Conservation (phyloP, 2,888 invertebrate species). For the Oligia fasciuncula region DNA sequence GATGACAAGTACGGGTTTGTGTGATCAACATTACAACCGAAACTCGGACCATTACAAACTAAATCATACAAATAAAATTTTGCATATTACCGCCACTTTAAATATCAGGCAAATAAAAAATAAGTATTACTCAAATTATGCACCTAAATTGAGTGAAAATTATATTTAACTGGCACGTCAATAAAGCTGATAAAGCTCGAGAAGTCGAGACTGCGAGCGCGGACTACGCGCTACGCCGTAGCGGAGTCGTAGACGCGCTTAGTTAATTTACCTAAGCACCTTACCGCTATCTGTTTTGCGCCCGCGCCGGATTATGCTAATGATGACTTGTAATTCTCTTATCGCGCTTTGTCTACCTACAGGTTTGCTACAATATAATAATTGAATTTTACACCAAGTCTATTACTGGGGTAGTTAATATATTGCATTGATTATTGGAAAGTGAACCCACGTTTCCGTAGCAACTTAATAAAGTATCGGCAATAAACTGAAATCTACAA, state of each 20-base stretch:
- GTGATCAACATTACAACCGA: neutral
- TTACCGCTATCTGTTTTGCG: conserved; percentile 88
- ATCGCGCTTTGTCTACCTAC: conserved; percentile 85
- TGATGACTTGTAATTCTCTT: conserved; percentile 85
- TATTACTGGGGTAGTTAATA: conserved; percentile 28
- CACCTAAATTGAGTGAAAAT: conserved; percentile 47
- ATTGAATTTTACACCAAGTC: conserved; percentile 59
- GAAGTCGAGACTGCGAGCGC: conserved; percentile 58
- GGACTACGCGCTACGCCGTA: conserved; percentile 70
- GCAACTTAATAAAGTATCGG: conserved; percentile 69
- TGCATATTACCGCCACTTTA: neutral
- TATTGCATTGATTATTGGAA: conserved; percentile 28
- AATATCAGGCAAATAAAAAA: conserved; percentile 33
- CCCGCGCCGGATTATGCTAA: conserved; percentile 88
- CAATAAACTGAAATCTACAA: conserved; percentile 75
- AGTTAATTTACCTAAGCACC: conserved; percentile 88
- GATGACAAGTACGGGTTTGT: conserved; percentile 31
- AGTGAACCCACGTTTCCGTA: conserved; percentile 9
- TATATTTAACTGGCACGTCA: conserved; percentile 64
- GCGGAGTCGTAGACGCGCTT: conserved; percentile 73
- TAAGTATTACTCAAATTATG: conserved; percentile 29
- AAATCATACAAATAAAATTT: neutral
- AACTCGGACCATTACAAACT: neutral
- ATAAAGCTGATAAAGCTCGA: conserved; percentile 71
- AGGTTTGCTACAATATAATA: conserved; percentile 72